Conservation (phyloP, 2,797 vertebrate genomes). For the Lateolabrax maculatus region DNA sequence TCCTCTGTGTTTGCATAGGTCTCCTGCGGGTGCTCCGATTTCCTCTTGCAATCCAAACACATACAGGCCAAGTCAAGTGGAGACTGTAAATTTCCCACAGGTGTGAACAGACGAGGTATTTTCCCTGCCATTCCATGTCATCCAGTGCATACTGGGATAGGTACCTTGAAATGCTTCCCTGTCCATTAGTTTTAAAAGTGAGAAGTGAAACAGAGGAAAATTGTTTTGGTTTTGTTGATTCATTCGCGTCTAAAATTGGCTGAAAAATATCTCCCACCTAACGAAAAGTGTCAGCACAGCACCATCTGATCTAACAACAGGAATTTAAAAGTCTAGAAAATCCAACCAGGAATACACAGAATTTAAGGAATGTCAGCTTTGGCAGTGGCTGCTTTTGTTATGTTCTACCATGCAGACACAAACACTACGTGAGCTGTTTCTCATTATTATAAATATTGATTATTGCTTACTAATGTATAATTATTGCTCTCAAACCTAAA, state of each 20-base stretch:
- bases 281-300: not conserved
- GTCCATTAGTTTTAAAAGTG: conserved; percentile 9
- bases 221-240: conserved; percentile 1
- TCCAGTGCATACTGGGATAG: conserved; percentile 45
- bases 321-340: conserved; percentile 22
- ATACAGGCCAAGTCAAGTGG: conserved; percentile 37
- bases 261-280: not conserved
- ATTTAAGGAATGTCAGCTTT: conserved; percentile 37
- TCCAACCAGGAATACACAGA: conserved; percentile 23
- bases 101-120: conserved; percentile 55
- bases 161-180: conserved; percentile 39
- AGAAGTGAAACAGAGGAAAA: not conserved
- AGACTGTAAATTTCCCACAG: conserved; percentile 57
- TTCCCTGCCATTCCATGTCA: conserved; percentile 50
- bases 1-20: conserved; percentile 30
- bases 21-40: conserved; percentile 33
- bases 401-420: conserved; percentile 26
- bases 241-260: not conserved
- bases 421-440: conserved; percentile 16
- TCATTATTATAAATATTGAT: conserved; percentile 27
- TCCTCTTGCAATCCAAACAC: conserved; percentile 44
- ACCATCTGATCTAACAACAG: conserved; percentile 10
- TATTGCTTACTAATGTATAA: not conserved
- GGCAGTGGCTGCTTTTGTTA: conserved; percentile 39
- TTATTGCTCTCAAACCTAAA: conserved; percentile 20